These are phyloP conservation scores for Heliconius charithonia DNA, from an alignment of 2,888 invertebrate species.

Conservation along the genomic window DNA sequence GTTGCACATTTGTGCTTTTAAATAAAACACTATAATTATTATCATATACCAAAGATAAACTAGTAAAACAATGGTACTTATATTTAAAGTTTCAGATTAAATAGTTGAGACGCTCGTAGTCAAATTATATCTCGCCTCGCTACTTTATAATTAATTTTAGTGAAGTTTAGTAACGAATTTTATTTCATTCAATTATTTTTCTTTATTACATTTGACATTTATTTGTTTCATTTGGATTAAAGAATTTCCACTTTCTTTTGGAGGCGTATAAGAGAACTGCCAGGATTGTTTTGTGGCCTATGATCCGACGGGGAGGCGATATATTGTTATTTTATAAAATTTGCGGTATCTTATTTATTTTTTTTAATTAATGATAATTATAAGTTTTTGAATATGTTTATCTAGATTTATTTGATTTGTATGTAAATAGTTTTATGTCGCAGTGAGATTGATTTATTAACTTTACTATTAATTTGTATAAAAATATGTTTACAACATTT, in stretches of 20 bases:
- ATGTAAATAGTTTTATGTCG: conserved; percentile 32
- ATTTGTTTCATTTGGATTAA: neutral
- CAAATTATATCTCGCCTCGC: conserved; percentile 30
- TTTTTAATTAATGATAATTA: conserved; percentile 4
- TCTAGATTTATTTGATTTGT: conserved; percentile 40
- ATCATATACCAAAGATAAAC: conserved; percentile 73
- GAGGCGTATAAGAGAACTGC: neutral
- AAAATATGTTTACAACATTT: neutral
- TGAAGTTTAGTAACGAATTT: conserved; percentile 1
- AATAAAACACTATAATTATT: conserved; percentile 50
- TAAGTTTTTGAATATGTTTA: conserved; percentile 44
- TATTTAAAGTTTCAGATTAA: conserved; percentile 44
- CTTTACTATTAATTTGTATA: conserved; percentile 13
- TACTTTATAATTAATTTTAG: conserved; percentile 18
- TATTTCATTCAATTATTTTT: neutral
- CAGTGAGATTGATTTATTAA: conserved; percentile 31
- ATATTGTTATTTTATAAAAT: conserved; percentile 23
- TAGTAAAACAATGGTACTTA: conserved; percentile 63
- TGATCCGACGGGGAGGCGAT: neutral
- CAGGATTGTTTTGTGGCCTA: neutral
- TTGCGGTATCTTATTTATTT: conserved; percentile 22
- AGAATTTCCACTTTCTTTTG: neutral
- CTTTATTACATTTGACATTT: neutral
- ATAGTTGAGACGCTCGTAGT: conserved; percentile 32
- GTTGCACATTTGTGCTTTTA: conserved; percentile 46